Evolutionary conservation across 2,797 vertebrate genomes (phyloP), one percentile per base, ranked within the genome.

Genomic region (Aythya fuligula): DNA sequence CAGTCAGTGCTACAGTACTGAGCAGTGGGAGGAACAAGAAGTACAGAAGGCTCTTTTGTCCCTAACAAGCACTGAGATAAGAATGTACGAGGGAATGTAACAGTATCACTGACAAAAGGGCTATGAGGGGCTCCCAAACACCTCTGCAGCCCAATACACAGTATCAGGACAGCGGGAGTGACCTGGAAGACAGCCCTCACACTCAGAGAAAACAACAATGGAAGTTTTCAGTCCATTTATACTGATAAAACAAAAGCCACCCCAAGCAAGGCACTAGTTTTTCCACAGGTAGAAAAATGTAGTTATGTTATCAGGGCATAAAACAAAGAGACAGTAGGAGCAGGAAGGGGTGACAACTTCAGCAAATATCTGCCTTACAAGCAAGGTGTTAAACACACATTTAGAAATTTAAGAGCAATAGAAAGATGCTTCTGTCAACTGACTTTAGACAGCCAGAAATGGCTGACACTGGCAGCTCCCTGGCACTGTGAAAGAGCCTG

Each of bases 111-210:
- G 58, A 54, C 2, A 13, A 13, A 90, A 72, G 30, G 32, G 39
- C 12, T 21, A 2, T 1, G 0, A 30, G 8, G 18, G 16, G 41
- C 56, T 81, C 36, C 34, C 32, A 4, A 27, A n/a, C 27, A 18
- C n/a, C 38, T 18, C 80, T 17, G 51, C 79, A 57, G 61, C 62
- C 43, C 10, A 0, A 21, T 1, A 22, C 8, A 27, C 36, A 34
- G 8, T n/a, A 18, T 4, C 3, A 3, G 64, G 34, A 39, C 28
- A 64, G 54, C 6, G 38, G 45, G 53, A 84, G 43, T 38, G 25
- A 30, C 49, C 39, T n/a, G 39, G 25, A 57, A 41, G 38, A 34
- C 30, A 3, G 16, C 14, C 22, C 49, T 45, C 32, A 4, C 5
- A 0, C 18, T 39, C 58, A 14, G 41, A 34, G n/a, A 14, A 34